Evolutionary conservation across 2,888 invertebrate species (phyloP).

Genomic region (Drosophila pseudotalamancana): DNA sequence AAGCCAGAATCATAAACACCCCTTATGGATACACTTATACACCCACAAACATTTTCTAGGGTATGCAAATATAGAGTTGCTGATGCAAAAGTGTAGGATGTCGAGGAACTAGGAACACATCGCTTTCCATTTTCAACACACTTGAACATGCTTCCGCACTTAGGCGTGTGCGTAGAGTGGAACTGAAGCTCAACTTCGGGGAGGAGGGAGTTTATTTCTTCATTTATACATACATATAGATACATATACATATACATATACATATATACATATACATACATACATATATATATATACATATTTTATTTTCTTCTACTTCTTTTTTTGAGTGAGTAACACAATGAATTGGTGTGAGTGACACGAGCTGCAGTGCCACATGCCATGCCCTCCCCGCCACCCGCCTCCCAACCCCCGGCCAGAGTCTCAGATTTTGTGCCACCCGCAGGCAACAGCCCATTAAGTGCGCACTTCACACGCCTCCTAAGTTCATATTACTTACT

Average conservation of each 20-base stretch:
- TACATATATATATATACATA: too few relatives aligned
- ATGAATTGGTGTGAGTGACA: slow-evolving; percentile 61
- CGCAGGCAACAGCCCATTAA: slow-evolving; percentile 60
- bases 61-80: neutral
- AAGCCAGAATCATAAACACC: too few relatives aligned
- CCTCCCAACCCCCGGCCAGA: neutral
- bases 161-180: slow-evolving; percentile 66
- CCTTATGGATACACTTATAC: too few relatives aligned
- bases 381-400: neutral
- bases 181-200: slow-evolving; percentile 36
- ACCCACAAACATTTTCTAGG: neutral
- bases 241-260: too few relatives aligned
- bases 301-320: too few relatives aligned
- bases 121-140: slow-evolving; percentile 73
- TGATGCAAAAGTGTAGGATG: slow-evolving; percentile 4
- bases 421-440: slow-evolving; percentile 12
- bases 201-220: slow-evolving; percentile 11
- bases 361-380: slow-evolving; percentile 34
- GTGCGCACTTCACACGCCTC: slow-evolving; percentile 72
- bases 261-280: too few relatives aligned
- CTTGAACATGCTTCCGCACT: slow-evolving; percentile 82
- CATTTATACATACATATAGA: neutral
- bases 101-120: slow-evolving; percentile 48
- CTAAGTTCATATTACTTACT: slow-evolving; percentile 74
- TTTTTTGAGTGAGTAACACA: slow-evolving; percentile 26